phyloP scores from a whole-genome alignment of 2,888 invertebrate species.

The Sphecodes monilicornis region DNA sequence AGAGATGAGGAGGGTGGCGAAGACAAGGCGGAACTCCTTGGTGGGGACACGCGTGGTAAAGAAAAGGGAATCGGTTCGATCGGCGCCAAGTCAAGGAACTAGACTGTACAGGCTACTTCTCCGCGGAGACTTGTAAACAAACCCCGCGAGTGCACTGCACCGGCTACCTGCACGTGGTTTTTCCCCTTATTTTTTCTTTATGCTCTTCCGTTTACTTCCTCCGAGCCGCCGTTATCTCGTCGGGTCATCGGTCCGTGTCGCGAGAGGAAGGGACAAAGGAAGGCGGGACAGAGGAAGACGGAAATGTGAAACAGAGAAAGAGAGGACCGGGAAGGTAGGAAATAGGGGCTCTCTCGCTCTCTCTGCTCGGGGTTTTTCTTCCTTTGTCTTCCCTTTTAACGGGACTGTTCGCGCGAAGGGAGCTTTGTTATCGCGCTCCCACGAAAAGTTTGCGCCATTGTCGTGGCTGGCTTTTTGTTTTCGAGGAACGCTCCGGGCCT shows the following conservation, averaged over 20 bases:
- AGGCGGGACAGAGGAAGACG: conserved; percentile 25
- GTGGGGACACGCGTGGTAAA: neutral
- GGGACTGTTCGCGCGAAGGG: conserved; percentile 40
- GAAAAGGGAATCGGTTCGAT: conserved; percentile 54
- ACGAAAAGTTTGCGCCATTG: conserved; percentile 53
- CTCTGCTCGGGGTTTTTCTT: conserved; percentile 24
- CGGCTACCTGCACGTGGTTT: conserved; percentile 52
- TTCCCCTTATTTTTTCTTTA: conserved; percentile 28
- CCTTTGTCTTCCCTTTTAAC: conserved; percentile 41
- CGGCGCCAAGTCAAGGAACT: conserved; percentile 74
- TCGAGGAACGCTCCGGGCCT: conserved; percentile 26
- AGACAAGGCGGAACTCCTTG: neutral
- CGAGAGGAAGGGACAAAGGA: conserved; percentile 60
- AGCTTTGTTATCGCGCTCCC: conserved; percentile 61
- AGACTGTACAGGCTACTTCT: conserved; percentile 40
- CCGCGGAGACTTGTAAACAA: conserved; percentile 67
- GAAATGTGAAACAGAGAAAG: neutral
- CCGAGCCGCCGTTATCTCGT: conserved; percentile 49
- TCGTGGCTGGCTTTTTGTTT: conserved; percentile 56
- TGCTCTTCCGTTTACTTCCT: conserved; percentile 47
- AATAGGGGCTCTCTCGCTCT: neutral
- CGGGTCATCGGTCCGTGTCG: conserved; percentile 65
- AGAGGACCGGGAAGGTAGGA: neutral
- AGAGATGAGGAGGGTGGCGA: neutral
- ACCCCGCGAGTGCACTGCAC: conserved; percentile 55